Base-by-base conservation (phyloP, 1,140 invertebrate species). In the Sitophilus oryzae region DNA sequence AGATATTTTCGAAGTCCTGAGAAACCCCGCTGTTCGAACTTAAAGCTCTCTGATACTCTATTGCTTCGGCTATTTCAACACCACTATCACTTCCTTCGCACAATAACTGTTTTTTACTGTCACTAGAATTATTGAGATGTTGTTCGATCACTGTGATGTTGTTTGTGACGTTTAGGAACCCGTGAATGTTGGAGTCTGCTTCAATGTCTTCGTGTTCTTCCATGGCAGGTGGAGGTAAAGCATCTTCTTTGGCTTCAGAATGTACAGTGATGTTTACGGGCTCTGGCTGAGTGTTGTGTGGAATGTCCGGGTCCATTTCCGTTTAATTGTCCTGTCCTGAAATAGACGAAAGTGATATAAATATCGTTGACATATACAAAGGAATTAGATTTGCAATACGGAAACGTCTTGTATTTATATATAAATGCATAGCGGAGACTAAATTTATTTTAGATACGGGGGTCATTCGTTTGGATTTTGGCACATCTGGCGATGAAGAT, bases 11-110 rank as follows among this genome's bases (percentile, higher is more conserved):
- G 38, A 64, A 68, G 79, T 87, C 60, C 79, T 81, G 36, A 77
- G 79, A 60, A 80, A 81, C 54, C 75, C 81, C 78, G 59, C 82
- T 81, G 57, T 76, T 79, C 25, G 73, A 75, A 61, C 78, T 80
- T 18, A 77, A 64, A 19, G 74, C 73, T 42, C 78, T 68, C 36
- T 76, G 71, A 37, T 73, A 56, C 9, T 72, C 70, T 51, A 75
- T 74, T 1, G 66, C 68, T 41, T 76, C 82, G 23, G 82, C 80
- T 8, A 82, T 77, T 63, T 88, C 86, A 1, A 89, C 83, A 0
- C 86, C 86, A 61, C 86, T 88, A 64, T 89, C 86, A 63, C 85
- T 88, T 21, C 85, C 87, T 51, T 86, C 83, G 52, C 77, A 69
- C 1, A 60, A 52, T 10, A 25, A 35, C n/a, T n/a, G n/a, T 48